Evolutionary conservation across 1,140 invertebrate species (phyloP).

Genomic region (Euwallacea fornicatus): DNA sequence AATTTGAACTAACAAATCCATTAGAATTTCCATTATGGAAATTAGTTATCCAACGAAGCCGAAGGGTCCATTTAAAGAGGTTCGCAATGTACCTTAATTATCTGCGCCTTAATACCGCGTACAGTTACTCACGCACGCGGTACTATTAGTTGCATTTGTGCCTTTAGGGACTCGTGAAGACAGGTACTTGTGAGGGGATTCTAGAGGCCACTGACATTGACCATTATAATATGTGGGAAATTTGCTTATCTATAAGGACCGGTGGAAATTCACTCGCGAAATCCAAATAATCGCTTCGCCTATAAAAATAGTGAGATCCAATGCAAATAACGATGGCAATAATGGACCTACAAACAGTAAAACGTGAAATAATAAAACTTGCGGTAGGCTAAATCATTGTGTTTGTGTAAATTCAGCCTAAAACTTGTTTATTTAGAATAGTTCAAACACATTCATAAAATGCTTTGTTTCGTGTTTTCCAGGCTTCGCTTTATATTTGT

Average conservation of each 20-base stretch:
- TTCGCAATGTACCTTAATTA: conserved; percentile 20
- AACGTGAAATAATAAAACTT: conserved; percentile 9
- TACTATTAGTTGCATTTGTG: conserved; percentile 10
- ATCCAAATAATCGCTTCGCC: no score
- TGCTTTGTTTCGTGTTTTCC: conserved; percentile 2
- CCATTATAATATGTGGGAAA: no score
- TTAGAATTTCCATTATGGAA: conserved; percentile 33
- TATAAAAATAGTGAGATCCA: neutral
- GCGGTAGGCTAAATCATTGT: conserved; percentile 11
- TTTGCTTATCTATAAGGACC: no score
- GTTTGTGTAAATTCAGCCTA: conserved; percentile 2
- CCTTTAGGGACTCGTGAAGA: neutral
- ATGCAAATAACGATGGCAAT: conserved; percentile 2
- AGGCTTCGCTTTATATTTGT: conserved; percentile 7
- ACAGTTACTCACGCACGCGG: conserved; percentile 23
- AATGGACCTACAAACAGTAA: conserved; percentile 8
- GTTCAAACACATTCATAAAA: conserved; percentile 15
- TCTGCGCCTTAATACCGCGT: conserved; percentile 10
- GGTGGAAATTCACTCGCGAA: no score
- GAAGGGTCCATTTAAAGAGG: conserved; percentile 22
- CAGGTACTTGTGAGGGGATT: neutral
- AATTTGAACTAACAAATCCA: conserved; percentile 31
- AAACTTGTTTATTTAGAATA: conserved; percentile 13
- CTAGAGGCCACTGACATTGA: neutral
- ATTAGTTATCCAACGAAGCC: conserved; percentile 28